phyloP scores from a whole-genome alignment of 2,113 vertebrate genomes.

The Cepphus grylle region DNA sequence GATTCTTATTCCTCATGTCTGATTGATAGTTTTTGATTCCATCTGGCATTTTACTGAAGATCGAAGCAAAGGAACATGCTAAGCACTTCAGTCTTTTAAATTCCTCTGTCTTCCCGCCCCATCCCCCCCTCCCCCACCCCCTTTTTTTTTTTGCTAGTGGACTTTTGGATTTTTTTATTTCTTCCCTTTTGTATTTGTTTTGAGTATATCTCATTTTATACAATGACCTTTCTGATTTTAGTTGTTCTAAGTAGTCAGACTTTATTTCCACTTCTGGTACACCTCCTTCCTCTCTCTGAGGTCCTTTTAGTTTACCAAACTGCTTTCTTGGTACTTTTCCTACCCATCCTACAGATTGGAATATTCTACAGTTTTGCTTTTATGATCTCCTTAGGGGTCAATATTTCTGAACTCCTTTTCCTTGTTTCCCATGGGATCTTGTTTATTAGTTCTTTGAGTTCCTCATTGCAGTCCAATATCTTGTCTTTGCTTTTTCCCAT shows the following conservation, averaged over 20 bases:
- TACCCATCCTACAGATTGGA: background rate
- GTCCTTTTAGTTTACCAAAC: background rate
- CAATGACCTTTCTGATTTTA: background rate
- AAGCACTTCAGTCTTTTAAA: background rate
- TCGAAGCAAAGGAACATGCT: background rate
- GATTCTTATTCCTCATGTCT: background rate
- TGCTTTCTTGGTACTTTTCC: background rate
- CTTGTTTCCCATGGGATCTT: background rate
- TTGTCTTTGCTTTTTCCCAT: background rate
- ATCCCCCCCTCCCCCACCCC: accelerated
- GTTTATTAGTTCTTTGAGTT: background rate
- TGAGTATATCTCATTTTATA: background rate
- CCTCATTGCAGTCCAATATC: background rate
- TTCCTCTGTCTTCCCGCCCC: background rate
- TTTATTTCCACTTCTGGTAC: background rate
- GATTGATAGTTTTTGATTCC: background rate
- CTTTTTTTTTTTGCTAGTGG: accelerated
- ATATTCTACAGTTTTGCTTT: background rate
- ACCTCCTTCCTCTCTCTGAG: background rate
- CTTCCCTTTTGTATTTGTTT: background rate
- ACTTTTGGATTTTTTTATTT: background rate
- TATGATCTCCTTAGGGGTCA: background rate
- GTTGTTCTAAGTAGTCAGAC: background rate
- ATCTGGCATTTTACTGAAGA: background rate
- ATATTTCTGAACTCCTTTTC: background rate